Conservation (phyloP, 2,113 vertebrate genomes). For the Pristiophorus japonicus region DNA sequence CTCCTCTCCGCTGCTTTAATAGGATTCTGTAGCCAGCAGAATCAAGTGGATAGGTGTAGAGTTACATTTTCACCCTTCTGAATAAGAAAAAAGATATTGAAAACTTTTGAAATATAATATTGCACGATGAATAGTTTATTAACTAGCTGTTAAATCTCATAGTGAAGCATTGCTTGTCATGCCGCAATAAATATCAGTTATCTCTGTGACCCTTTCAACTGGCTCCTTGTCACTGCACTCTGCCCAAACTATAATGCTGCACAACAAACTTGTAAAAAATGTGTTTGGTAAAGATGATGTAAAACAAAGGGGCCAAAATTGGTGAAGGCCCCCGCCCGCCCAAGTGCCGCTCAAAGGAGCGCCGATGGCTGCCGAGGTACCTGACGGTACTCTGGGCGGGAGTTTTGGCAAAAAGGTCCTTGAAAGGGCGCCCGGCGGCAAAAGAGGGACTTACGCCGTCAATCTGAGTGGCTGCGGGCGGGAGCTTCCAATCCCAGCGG, state of each 20-base stretch:
- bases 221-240: neutral
- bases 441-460: too few species aligned
- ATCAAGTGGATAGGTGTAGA: neutral
- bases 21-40: neutral
- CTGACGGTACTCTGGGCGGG: too few species aligned
- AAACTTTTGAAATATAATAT: neutral
- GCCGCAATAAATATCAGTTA: neutral
- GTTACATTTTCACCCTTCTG: neutral
- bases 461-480: too few species aligned
- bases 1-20: neutral
- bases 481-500: too few species aligned
- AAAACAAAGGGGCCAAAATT: too few species aligned
- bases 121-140: neutral
- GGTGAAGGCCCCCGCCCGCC: too few species aligned
- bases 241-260: neutral
- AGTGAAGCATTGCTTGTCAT: neutral
- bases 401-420: too few species aligned
- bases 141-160: neutral
- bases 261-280: neutral
- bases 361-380: too few species aligned
- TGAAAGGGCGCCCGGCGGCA: too few species aligned
- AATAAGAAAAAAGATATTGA: neutral
- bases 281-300: too few species aligned
- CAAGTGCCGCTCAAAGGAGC: too few species aligned
- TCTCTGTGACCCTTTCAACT: neutral